Evolutionary conservation across 2,797 vertebrate species (phyloP).

Genomic region (Pseudochirops corinnae): DNA sequence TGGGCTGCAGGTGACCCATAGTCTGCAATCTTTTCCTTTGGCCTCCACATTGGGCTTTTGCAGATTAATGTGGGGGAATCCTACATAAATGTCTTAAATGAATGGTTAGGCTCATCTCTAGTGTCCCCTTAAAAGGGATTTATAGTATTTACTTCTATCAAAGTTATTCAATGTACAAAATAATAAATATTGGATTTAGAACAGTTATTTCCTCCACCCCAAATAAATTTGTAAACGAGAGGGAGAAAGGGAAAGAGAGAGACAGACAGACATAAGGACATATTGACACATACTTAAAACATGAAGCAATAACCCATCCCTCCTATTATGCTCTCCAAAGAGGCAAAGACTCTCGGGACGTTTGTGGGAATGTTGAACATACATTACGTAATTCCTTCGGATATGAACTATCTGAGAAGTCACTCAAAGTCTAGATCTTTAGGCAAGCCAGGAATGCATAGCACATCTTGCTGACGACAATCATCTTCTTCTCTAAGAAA

Average conservation of each 20-base stretch:
- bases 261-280: background rate
- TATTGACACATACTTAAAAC: background rate
- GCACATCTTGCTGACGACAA: background rate
- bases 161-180: background rate
- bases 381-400: background rate
- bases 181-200: background rate
- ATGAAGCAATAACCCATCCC: background rate
- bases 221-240: background rate
- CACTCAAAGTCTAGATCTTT: background rate
- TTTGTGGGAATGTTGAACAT: background rate
- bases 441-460: background rate
- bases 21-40: background rate
- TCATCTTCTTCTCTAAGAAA: background rate
- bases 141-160: background rate
- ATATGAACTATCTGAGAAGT: background rate
- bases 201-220: background rate
- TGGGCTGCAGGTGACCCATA: background rate
- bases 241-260: too few relatives aligned
- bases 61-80: background rate
- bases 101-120: background rate
- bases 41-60: background rate
- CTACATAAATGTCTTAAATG: background rate
- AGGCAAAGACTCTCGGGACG: background rate
- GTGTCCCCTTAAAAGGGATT: background rate
- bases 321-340: background rate